A percentile compares a stretch with the other conserved stretches of the same genome.
Conservation (phyloP, 37 sponge, comb jelly and placozoan genomes). For the Eunapius fragilis region DNA sequence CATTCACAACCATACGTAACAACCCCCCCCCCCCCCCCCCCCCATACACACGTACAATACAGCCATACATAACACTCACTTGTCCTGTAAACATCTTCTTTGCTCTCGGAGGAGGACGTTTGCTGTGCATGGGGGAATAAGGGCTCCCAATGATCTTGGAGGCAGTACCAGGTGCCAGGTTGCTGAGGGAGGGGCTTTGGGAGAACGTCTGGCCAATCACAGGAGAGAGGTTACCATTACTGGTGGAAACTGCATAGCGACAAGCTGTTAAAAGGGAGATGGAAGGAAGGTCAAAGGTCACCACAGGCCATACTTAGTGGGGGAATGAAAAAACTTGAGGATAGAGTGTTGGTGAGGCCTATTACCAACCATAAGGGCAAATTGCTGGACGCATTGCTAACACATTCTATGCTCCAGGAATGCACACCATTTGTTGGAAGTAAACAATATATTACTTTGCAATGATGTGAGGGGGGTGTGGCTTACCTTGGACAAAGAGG, state of each 20-base stretch:
- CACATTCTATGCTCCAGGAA: no score
- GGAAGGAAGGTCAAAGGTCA: not conserved
- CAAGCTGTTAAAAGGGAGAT: not conserved
- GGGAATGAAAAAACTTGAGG: no score
- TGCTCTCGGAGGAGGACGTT: not conserved
- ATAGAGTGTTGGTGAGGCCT: not conserved
- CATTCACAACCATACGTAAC: not conserved
- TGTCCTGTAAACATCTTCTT: not conserved
- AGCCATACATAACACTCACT: not conserved
- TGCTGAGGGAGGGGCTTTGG: not conserved
- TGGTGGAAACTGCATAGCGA: not conserved
- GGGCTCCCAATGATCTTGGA: not conserved
- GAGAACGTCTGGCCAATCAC: not conserved
- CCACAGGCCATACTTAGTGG: no score
- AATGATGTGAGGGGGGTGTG: not conserved
- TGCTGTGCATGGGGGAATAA: not conserved
- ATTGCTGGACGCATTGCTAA: no score
- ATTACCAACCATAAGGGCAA: no score
- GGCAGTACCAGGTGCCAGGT: not conserved
- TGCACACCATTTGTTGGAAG: no score
- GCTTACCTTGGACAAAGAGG: conserved; percentile 47
- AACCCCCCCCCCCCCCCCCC: no score
- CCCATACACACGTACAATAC: no score
- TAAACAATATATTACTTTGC: not conserved
- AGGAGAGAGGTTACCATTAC: not conserved